phyloP scores from a whole-genome alignment of 2,113 vertebrate genomes.

The Megaceryle maxima region DNA sequence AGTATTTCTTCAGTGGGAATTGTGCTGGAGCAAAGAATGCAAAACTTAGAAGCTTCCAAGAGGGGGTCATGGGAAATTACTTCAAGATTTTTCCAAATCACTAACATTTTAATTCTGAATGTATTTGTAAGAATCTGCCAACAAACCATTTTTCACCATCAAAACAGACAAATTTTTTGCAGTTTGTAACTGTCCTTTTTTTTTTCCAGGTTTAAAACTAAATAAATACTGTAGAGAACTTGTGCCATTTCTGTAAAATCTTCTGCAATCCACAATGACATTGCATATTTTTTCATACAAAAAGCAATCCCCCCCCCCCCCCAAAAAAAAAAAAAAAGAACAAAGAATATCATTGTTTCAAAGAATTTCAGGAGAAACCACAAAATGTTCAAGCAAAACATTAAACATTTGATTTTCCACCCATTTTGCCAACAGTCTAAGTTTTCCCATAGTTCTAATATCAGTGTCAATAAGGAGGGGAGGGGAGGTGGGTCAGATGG shows the following conservation, averaged over 20 bases:
- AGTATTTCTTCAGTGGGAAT: constrained; percentile 47
- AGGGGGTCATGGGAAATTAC: constrained; percentile 57
- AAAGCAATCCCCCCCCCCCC: neutral
- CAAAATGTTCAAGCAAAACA: constrained; percentile 68
- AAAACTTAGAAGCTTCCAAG: constrained; percentile 31
- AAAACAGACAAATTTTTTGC: neutral
- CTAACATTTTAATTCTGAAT: constrained; percentile 22
- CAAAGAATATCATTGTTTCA: constrained; percentile 63
- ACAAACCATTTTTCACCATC: neutral
- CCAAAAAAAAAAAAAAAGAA: neutral
- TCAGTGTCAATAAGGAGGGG: constrained; percentile 12
- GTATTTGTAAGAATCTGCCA: constrained; percentile 25
- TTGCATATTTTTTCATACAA: neutral
- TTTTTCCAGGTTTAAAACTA: neutral
- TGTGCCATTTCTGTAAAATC: neutral
- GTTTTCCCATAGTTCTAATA: constrained; percentile 36
- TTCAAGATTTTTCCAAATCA: constrained; percentile 55
- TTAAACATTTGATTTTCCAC: constrained; percentile 66
- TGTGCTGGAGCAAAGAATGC: constrained; percentile 47
- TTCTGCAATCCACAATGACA: constrained; percentile 21
- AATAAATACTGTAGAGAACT: neutral
- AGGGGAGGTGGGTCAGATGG: neutral
- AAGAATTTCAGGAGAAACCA: constrained; percentile 69
- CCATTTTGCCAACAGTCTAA: constrained; percentile 47
- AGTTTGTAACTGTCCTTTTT: neutral